These are phyloP conservation scores for Girardinus metallicus DNA, from an alignment of 2,797 vertebrate species.

Conservation along the genomic window DNA sequence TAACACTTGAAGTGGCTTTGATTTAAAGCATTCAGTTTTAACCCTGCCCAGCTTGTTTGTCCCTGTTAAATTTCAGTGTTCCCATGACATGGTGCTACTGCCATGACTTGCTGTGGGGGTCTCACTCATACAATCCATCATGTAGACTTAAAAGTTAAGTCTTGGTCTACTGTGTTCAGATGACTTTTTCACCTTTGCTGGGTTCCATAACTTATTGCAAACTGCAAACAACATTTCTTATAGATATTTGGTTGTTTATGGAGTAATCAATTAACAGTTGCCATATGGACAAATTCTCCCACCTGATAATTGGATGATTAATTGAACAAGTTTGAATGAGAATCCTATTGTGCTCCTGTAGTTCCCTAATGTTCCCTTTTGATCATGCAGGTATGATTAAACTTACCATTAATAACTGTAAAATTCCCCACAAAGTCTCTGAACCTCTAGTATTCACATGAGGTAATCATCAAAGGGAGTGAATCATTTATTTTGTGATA, in stretches of 20 bases:
- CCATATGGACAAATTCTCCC: background rate
- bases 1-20: background rate
- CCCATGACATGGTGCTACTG: background rate
- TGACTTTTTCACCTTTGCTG: background rate
- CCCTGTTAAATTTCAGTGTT: background rate
- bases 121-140: background rate
- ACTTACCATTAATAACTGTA: slow-evolving; percentile 17
- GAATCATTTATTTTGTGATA: background rate
- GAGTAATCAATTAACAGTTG: background rate
- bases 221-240: background rate
- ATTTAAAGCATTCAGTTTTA: background rate
- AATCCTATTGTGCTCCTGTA: background rate
- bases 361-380: background rate
- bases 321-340: background rate
- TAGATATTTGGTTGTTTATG: background rate
- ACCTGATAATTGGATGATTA: background rate
- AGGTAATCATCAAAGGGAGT: background rate
- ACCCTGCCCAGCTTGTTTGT: background rate
- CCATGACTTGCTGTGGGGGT: background rate
- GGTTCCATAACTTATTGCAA: background rate
- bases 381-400: background rate
- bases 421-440: slow-evolving; percentile 17
- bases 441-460: background rate
- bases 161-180: background rate
- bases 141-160: background rate